These are phyloP conservation scores for Ceratosolen solmsi DNA, from an alignment of 1,140 invertebrate species.

Conservation along the genomic window DNA sequence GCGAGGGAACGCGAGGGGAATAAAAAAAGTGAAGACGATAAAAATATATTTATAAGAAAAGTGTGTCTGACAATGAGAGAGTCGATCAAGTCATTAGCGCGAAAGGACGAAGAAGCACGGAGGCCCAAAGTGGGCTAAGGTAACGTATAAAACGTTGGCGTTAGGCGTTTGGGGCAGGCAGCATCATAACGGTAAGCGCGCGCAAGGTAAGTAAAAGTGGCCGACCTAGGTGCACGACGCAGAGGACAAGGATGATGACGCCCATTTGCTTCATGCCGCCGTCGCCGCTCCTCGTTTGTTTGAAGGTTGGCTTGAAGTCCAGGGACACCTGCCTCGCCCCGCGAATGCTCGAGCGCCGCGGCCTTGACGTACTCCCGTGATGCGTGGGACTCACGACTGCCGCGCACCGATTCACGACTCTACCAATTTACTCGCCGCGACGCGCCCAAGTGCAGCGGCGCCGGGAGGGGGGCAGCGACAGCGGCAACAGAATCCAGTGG, in stretches of 20 bases:
- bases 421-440: not conserved
- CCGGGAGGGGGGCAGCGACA: no score
- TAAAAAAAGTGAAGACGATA: no score
- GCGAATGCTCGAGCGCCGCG: not conserved
- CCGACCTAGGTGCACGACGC: constrained; percentile 15
- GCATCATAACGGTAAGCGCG: not conserved
- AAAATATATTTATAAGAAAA: no score
- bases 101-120: no score
- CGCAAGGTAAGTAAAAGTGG: not conserved
- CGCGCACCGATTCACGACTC: not conserved
- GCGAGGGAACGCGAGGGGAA: no score
- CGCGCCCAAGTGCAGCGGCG: constrained; percentile 5
- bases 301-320: not conserved
- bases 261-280: constrained; percentile 11
- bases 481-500: no score
- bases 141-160: not conserved
- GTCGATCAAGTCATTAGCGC: no score
- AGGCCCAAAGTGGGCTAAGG: no score
- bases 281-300: not conserved
- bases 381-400: constrained; percentile 11
- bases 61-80: no score
- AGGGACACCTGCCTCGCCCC: constrained; percentile 2
- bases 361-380: not conserved
- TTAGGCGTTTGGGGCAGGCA: not conserved
- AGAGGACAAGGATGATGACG: constrained; percentile 24